A percentile compares a stretch with the other conserved stretches of the same genome.
These are phyloP conservation scores for Idris sp. DNA, from an alignment of 1,140 invertebrate species.

Conservation along the genomic window DNA sequence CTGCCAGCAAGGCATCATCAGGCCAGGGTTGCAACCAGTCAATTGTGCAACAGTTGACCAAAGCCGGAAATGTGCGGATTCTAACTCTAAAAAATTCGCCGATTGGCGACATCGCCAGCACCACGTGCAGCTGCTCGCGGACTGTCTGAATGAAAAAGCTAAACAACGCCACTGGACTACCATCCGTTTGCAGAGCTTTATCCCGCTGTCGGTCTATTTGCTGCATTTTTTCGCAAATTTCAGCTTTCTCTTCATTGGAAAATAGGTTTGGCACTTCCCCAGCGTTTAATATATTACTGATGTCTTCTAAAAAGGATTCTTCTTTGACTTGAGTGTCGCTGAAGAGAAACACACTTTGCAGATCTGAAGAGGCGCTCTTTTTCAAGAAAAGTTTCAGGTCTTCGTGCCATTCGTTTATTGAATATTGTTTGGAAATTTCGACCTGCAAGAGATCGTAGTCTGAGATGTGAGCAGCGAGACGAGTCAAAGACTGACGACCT, in stretches of 20 bases:
- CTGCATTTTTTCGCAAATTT: constrained; percentile 96
- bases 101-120: constrained; percentile 95
- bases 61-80: constrained; percentile 93
- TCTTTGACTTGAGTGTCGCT: constrained; percentile 95
- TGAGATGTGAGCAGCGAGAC: constrained; percentile 93
- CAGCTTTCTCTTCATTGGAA: constrained; percentile 90
- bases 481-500: constrained; percentile 92
- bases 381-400: constrained; percentile 90
- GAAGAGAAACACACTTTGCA: constrained; percentile 94
- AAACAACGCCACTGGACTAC: constrained; percentile 91
- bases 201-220: constrained; percentile 93
- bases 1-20: constrained; percentile 94
- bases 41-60: constrained; percentile 97
- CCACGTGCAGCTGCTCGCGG: constrained; percentile 93
- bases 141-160: constrained; percentile 94
- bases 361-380: constrained; percentile 89
- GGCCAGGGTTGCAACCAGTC: constrained; percentile 99
- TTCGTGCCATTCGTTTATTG: constrained; percentile 91
- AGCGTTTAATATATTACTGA: constrained; percentile 95
- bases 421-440: constrained; percentile 93
- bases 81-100: constrained; percentile 89
- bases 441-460: constrained; percentile 96
- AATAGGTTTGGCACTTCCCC: constrained; percentile 97
- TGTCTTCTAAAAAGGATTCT: constrained; percentile 94
- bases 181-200: constrained; percentile 93